These are phyloP conservation scores for Anguilla megastoma DNA, from an alignment of 2,797 vertebrate genomes.

Conservation along the genomic window DNA sequence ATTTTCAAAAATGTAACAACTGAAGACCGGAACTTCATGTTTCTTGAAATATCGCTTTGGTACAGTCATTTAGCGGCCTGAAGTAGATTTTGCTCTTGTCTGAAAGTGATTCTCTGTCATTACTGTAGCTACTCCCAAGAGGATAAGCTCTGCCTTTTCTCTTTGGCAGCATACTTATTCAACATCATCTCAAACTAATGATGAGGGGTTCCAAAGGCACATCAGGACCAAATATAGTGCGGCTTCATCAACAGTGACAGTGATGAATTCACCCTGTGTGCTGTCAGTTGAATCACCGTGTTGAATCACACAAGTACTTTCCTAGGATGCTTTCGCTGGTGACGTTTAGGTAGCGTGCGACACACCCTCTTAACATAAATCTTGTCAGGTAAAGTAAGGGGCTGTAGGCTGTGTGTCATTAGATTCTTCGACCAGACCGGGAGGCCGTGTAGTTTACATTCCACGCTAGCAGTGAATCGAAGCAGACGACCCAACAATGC, in stretches of 20 bases:
- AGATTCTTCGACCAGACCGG: not conserved
- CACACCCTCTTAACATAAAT: not conserved
- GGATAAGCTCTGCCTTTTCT: slow-evolving; percentile 18
- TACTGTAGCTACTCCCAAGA: not conserved
- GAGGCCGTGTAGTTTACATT: not conserved
- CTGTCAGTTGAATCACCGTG: not conserved
- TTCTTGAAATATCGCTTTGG: not conserved
- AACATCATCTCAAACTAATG: slow-evolving; percentile 22
- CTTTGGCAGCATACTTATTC: slow-evolving; percentile 30
- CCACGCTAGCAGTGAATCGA: not conserved
- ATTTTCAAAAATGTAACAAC: not conserved
- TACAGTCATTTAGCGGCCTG: not conserved
- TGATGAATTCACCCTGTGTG: not conserved
- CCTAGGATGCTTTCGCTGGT: not conserved
- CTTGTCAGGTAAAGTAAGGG: not conserved
- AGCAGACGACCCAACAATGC: slow-evolving; percentile 9
- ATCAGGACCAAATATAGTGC: slow-evolving; percentile 31
- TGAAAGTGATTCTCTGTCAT: slow-evolving; percentile 9
- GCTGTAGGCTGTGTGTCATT: not conserved
- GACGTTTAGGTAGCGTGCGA: not conserved
- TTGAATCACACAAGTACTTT: not conserved
- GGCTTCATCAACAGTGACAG: not conserved
- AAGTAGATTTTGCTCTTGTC: not conserved
- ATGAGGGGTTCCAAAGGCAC: slow-evolving; percentile 18
- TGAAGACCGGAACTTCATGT: not conserved